Percentiles rank a stretch among this genome's conserved stretches.
These are phyloP conservation scores for Arvicanthis niloticus DNA, from an alignment of 2,113 vertebrate genomes.

Conservation along the genomic window DNA sequence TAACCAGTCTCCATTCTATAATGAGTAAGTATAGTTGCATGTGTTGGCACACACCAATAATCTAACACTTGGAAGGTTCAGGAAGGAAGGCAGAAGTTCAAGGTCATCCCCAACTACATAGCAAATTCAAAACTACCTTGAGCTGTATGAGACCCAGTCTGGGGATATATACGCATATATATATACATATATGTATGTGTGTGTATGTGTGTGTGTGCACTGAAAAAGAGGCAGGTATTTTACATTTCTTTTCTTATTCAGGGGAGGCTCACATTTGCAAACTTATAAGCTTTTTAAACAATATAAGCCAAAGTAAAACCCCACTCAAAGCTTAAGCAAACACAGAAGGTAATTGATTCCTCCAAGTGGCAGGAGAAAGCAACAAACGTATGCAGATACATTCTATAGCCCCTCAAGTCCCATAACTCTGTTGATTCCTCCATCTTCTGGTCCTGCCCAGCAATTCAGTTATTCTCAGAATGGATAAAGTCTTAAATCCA, in stretches of 20 bases:
- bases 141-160: neutral
- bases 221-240: neutral
- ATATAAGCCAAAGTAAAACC: slow-evolving; percentile 43
- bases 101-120: neutral
- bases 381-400: slow-evolving; percentile 44
- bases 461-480: slow-evolving; percentile 67
- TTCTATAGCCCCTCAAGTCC: slow-evolving; percentile 19
- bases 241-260: slow-evolving; percentile 35
- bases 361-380: slow-evolving; percentile 38
- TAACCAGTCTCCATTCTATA: neutral
- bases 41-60: neutral
- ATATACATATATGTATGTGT: too few species aligned
- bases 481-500: slow-evolving; percentile 61
- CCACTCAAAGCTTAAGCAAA: slow-evolving; percentile 34
- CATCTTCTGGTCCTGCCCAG: slow-evolving; percentile 34
- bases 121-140: neutral
- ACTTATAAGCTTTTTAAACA: neutral
- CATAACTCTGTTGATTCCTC: slow-evolving; percentile 13
- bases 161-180: too few species aligned
- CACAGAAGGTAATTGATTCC: slow-evolving; percentile 54
- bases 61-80: neutral
- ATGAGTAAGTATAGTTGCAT: neutral
- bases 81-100: neutral
- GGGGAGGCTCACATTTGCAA: slow-evolving; percentile 16
- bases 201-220: too few species aligned